Base-by-base conservation (phyloP, 1,140 invertebrate genomes). In the Caenorhabditis inopinata region DNA sequence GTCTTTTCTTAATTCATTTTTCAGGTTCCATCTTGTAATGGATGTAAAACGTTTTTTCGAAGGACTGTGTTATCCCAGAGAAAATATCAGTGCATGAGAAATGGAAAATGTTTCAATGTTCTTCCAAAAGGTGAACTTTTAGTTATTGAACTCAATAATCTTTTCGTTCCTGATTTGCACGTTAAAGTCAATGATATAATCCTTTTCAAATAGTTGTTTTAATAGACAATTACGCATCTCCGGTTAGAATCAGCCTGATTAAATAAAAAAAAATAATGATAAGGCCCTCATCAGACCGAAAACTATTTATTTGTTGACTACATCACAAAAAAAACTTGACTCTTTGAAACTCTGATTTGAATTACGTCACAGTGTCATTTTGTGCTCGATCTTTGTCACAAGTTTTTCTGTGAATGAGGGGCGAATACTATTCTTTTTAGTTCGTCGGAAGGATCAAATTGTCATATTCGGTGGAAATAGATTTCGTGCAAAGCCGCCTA, bases 41-140 rank as follows among this genome's bases (percentile, higher is more conserved):
- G 81, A n/a, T 82, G 81, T 48, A 82, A 82, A 48, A 82, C 81
- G 14, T 82, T 82, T 78, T 82, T 82, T 18, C 77, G 81, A 14
- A 32, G 81, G 27, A 79, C 81, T 21, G 78, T 82, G 12, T 48
- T 82, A 16, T 81, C 62, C 7, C 68, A 82, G 38, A 51, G 76
- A 21, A 82, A 75, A 35, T 82, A 79, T 53, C 38, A 74, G 38
- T 82, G 81, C 29, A 82, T 68, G 62, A 14, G 76, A 7, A 74
- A 74, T n/a, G 80, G 81, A 42, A 46, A 80, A 47, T 82, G 81
- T 25, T 74, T 79, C 46, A 74, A 79, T 14, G 48, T 46, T 2
- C 74, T 81, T 14, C 68, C 77, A 12, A 81, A 78, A 82, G 78
- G 81, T 78, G 38, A 49, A 29, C 16, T 48, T 51, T 0, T 1